Base-by-base conservation (phyloP, 2,888 invertebrate genomes). In the Dastarcus helophoroides region DNA sequence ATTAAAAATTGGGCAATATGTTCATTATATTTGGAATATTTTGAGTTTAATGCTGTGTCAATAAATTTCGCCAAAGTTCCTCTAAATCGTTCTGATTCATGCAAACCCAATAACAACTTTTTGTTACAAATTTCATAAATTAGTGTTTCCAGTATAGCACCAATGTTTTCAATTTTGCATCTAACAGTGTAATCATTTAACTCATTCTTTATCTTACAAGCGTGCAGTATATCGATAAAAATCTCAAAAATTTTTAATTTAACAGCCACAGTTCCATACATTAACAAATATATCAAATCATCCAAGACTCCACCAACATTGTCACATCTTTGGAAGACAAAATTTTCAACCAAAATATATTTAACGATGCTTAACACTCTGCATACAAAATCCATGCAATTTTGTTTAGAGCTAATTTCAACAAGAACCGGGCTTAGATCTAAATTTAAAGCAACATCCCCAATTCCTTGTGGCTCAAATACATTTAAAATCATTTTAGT, bases 381-480 rank as follows among this genome's bases (percentile, higher is more conserved):
- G 8, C 38, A 36, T 35, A 57, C 42, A 28, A 60, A 41, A n/a
- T 35, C 23, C 22, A 24, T 29, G 36, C 52, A 48, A 29, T 40
- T 21, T 26, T 26, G 32, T 36, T 32, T 30, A 22, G 49, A 37
- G 13, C 29, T 35, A 9, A 60, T 41, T 39, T 53, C 44, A 11
- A 60, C 46, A 25, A 41, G 43, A 22, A 51, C 41, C 11, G 52
- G 42, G 14, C 41, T 49, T 31, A 60, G 46, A 44, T 55, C 49
- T 21, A 60, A 43, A 37, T 44, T 42, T 8, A 40, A 32, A 26
- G 39, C 38, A 25, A 58, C 40, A 33, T 56, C 53, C 14, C 43
- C 44, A 36, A 62, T 54, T 43, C 62, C 51, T 36, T 62, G 54
- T 11, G 68, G 62, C 31, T 54, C 48, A 47, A 73, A 73, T 32